These are phyloP conservation scores for Callitettix versicolor DNA, from an alignment of 1,140 invertebrate genomes.

Conservation along the genomic window DNA sequence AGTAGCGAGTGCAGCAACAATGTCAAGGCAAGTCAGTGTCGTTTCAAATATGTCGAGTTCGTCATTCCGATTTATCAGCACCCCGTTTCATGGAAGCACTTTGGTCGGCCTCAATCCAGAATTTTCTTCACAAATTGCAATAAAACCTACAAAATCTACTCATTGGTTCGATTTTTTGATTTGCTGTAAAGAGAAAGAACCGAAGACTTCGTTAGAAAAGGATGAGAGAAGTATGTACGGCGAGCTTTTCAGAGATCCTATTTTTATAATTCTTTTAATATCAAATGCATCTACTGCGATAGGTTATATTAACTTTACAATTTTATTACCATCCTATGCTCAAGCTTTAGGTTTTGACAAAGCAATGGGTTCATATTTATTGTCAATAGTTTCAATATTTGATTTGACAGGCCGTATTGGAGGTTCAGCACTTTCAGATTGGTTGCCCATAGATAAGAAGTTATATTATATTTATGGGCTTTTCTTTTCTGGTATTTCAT, in stretches of 20 bases:
- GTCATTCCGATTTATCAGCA: constrained; percentile 71
- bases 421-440: constrained; percentile 67
- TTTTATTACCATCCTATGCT: constrained; percentile 65
- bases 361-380: constrained; percentile 49
- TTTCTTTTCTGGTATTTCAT: constrained; percentile 58
- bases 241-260: constrained; percentile 56
- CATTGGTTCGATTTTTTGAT: constrained; percentile 29
- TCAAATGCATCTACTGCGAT: constrained; percentile 76
- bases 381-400: constrained; percentile 65
- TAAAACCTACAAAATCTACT: constrained; percentile 50
- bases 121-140: constrained; percentile 61
- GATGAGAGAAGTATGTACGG: not conserved
- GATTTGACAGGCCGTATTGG: constrained; percentile 72
- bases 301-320: constrained; percentile 76
- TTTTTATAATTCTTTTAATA: constrained; percentile 69
- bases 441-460: constrained; percentile 57
- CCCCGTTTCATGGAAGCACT: constrained; percentile 72
- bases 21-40: constrained; percentile 21
- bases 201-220: not conserved
- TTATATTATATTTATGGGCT: constrained; percentile 71
- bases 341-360: constrained; percentile 55
- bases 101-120: constrained; percentile 65
- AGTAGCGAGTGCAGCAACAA: constrained; percentile 5
- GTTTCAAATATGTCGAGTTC: constrained; percentile 49
- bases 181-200: not conserved